Conservation (phyloP, 2,113 vertebrate genomes). For the Hydrochoerus hydrochaeris region DNA sequence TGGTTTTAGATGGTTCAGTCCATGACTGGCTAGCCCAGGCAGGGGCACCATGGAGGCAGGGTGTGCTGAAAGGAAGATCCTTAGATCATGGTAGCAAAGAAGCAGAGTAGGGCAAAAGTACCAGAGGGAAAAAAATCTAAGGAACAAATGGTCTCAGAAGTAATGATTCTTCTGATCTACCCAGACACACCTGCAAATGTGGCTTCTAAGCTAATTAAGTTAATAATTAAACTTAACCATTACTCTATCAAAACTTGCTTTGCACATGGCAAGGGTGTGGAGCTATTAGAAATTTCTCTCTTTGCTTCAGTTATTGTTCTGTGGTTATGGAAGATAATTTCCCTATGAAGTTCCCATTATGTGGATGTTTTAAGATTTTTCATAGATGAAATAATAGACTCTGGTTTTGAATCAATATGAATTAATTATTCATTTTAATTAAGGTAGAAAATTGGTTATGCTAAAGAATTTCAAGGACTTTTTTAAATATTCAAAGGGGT, state of each 20-base stretch:
- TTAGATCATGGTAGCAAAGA: neutral
- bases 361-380: neutral
- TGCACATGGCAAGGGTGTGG: neutral
- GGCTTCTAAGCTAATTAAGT: neutral
- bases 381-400: slow-evolving; percentile 2
- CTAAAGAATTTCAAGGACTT: neutral
- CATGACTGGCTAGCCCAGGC: neutral
- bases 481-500: slow-evolving; percentile 7
- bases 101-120: neutral
- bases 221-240: neutral
- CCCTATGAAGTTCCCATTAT: neutral
- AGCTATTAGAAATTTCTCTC: neutral
- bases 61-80: neutral
- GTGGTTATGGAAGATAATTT: neutral
- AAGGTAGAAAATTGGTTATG: neutral
- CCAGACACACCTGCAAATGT: neutral
- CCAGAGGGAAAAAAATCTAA: neutral
- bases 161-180: neutral
- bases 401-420: slow-evolving; percentile 3
- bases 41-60: neutral
- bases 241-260: neutral
- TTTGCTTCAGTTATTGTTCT: neutral
- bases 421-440: slow-evolving; percentile 31
- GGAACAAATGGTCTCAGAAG: neutral
- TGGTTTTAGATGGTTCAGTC: neutral